Evolutionary conservation across 1,140 invertebrate genomes (phyloP).

Genomic region (Archegozetes longisetosus): DNA sequence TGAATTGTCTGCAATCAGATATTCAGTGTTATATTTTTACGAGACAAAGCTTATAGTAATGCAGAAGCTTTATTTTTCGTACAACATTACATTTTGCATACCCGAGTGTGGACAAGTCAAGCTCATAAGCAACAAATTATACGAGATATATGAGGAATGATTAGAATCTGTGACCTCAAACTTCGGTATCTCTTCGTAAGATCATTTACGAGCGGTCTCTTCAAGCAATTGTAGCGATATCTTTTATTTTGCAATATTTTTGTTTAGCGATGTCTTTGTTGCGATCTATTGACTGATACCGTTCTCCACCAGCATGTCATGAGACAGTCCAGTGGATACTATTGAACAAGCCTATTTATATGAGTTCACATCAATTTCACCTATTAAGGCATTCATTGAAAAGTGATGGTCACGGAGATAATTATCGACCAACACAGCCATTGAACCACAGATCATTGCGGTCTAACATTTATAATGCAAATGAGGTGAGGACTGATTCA

Average conservation of each 20-base stretch:
- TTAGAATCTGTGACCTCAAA: too few species aligned
- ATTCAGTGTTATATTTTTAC: too few species aligned
- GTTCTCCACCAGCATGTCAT: slow-evolving; percentile 43
- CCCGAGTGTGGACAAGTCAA: too few species aligned
- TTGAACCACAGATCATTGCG: slow-evolving; percentile 74
- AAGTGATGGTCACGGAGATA: slow-evolving; percentile 45
- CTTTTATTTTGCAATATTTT: not conserved
- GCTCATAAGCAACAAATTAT: too few species aligned
- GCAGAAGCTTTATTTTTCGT: too few species aligned
- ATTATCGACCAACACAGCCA: slow-evolving; percentile 72
- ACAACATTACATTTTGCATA: too few species aligned
- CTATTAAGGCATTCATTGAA: slow-evolving; percentile 3
- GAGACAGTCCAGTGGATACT: slow-evolving; percentile 69
- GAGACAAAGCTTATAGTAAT: too few species aligned
- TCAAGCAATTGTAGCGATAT: not conserved
- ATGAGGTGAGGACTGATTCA: not conserved
- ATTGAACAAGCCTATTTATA: slow-evolving; percentile 90
- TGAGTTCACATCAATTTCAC: slow-evolving; percentile 37
- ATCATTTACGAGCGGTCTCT: not conserved
- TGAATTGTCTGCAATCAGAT: too few species aligned
- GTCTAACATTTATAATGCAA: slow-evolving; percentile 78
- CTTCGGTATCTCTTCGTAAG: too few species aligned
- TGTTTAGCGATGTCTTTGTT: not conserved
- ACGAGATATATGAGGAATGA: too few species aligned
- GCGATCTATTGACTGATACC: slow-evolving; percentile 81